Conservation (phyloP, 2,113 vertebrate species). For the Aspiorhynchus laticeps region DNA sequence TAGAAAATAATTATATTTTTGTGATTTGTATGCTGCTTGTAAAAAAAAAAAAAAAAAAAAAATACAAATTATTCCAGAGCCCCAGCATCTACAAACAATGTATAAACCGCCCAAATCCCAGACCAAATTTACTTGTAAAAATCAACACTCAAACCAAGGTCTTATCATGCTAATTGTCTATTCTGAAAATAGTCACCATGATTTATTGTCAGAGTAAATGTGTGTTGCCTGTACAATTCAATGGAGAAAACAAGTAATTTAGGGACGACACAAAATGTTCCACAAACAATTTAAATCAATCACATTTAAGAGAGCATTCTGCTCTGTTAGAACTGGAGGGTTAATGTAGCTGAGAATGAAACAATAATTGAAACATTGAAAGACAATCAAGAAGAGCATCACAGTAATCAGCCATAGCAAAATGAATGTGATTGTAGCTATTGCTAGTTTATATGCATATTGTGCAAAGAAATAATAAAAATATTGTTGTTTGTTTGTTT, state of each 20-base stretch:
- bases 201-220: not conserved
- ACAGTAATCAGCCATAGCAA: not conserved
- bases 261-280: not conserved
- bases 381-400: slow-evolving; percentile 2
- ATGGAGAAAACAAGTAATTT: not conserved
- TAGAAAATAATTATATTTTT: not conserved
- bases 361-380: slow-evolving; percentile 34
- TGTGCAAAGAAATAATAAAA: not conserved
- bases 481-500: slow-evolving; percentile 3
- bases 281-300: slow-evolving; percentile 6
- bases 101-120: not conserved
- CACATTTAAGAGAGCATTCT: not conserved
- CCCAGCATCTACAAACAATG: not conserved
- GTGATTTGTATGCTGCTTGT: not conserved
- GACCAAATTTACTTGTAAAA: not conserved
- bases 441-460: not conserved
- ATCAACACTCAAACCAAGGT: not conserved
- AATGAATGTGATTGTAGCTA: not conserved
- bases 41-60: not conserved
- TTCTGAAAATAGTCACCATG: not conserved
- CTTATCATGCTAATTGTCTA: not conserved
- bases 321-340: not conserved
- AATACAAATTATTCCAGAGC: not conserved
- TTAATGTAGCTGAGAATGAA: not conserved
- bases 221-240: not conserved